Conservation (phyloP, 2,797 vertebrate genomes). For the Microctenopoma lineatum region DNA sequence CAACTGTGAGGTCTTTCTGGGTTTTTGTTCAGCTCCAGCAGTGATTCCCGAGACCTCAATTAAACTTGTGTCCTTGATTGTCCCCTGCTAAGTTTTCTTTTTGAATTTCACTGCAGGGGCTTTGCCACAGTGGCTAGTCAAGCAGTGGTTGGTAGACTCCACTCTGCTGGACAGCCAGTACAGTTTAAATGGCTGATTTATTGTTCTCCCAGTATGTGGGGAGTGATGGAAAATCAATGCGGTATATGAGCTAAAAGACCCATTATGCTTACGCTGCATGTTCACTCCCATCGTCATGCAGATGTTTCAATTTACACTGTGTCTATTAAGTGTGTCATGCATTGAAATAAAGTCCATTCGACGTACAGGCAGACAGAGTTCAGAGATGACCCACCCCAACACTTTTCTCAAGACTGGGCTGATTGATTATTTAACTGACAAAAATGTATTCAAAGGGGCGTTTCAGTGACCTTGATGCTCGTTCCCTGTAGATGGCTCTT, state of each 20-base stretch:
- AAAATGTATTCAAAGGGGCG: constrained; percentile 51
- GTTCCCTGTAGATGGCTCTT: constrained; percentile 3
- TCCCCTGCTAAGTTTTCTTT: constrained; percentile 54
- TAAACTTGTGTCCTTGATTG: constrained; percentile 70
- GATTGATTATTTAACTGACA: constrained; percentile 61
- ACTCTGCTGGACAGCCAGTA: constrained; percentile 29
- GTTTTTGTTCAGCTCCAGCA: constrained; percentile 45
- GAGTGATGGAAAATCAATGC: constrained; percentile 73
- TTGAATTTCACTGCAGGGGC: constrained; percentile 36
- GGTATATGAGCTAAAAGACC: constrained; percentile 35
- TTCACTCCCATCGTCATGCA: constrained; percentile 58
- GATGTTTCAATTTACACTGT: constrained; percentile 57
- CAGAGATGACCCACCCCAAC: constrained; percentile 20
- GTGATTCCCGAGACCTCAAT: constrained; percentile 59
- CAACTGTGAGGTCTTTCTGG: constrained; percentile 34
- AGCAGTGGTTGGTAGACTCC: constrained; percentile 25
- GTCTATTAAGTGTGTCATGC: constrained; percentile 26
- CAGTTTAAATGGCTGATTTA: constrained; percentile 59
- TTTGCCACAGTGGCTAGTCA: constrained; percentile 43
- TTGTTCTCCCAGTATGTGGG: constrained; percentile 49
- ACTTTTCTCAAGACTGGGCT: constrained; percentile 16
- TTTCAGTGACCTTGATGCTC: constrained; percentile 41
- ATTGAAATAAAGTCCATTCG: constrained; percentile 46
- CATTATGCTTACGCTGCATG: constrained; percentile 62
- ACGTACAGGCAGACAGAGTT: constrained; percentile 24